Evolutionary conservation across 2,113 vertebrate species (phyloP).

Genomic region (Hippocampus mohnikei): DNA sequence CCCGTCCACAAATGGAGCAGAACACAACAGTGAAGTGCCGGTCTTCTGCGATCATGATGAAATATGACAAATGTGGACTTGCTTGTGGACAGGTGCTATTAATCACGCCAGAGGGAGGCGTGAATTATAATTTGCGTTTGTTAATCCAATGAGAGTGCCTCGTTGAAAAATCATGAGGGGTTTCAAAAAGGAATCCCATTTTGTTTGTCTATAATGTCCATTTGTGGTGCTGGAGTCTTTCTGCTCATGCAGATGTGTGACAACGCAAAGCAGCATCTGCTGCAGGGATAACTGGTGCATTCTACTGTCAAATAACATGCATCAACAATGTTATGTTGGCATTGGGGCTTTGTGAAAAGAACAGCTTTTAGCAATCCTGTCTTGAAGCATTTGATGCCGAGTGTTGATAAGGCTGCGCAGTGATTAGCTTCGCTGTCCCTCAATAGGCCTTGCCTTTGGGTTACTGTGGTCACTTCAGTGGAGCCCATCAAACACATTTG

Average conservation of each 20-base stretch:
- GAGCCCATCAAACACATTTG: constrained; percentile 26
- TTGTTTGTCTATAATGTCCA: background rate
- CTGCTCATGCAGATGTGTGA: background rate
- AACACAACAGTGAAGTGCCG: background rate
- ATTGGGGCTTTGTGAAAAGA: background rate
- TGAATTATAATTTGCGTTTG: background rate
- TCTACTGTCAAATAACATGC: constrained; percentile 7
- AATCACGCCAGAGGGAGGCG: background rate
- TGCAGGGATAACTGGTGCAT: background rate
- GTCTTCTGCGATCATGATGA: background rate
- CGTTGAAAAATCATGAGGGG: background rate
- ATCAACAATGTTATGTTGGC: constrained; percentile 1
- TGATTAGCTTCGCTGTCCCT: constrained; percentile 11
- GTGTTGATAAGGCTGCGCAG: background rate
- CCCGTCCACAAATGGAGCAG: background rate
- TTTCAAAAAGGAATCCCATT: background rate
- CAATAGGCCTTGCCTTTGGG: constrained; percentile 4
- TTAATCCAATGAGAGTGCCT: background rate
- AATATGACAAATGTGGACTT: constrained; percentile 9
- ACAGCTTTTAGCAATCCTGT: constrained; percentile 12
- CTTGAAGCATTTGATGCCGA: constrained; percentile 5
- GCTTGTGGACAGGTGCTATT: constrained; percentile 2
- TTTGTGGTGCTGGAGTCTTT: background rate
- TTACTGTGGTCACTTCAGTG: constrained; percentile 16
- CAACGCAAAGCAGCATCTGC: background rate